A percentile compares a stretch with the other conserved stretches of the same genome.
phyloP scores from a whole-genome alignment of 2,113 vertebrate genomes.

The Crotophaga sulcirostris region DNA sequence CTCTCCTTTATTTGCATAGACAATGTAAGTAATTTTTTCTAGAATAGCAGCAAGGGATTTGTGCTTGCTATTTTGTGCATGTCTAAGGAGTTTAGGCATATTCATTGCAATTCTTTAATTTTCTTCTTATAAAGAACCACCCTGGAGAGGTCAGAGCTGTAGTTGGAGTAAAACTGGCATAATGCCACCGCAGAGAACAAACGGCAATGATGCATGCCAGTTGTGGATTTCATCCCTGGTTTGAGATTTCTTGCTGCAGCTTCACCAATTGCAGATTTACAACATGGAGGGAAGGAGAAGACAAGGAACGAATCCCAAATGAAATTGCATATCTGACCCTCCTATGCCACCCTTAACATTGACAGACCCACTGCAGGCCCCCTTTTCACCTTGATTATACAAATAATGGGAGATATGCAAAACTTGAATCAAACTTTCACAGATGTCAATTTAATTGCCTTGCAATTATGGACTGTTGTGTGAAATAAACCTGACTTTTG shows the following conservation, averaged over 20 bases:
- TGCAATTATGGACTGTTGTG: too few relatives aligned
- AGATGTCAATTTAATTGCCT: too few relatives aligned
- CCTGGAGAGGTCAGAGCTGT: constrained; percentile 13
- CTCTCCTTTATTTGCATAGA: constrained; percentile 57
- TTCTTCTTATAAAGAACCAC: not conserved
- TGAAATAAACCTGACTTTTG: too few relatives aligned
- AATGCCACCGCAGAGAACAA: not conserved
- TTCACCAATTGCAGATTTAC: not conserved
- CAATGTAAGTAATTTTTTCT: constrained; percentile 26
- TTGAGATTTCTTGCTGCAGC: not conserved
- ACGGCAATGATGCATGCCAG: not conserved
- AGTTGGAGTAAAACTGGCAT: constrained; percentile 5
- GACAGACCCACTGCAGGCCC: too few relatives aligned
- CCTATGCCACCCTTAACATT: too few relatives aligned
- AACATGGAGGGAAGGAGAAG: not conserved
- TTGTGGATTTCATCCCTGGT: constrained; percentile 3
- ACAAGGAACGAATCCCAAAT: too few relatives aligned
- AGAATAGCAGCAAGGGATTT: constrained; percentile 38
- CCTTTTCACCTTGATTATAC: too few relatives aligned
- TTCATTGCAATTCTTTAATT: constrained; percentile 49
- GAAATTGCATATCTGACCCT: too few relatives aligned
- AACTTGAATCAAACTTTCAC: too few relatives aligned
- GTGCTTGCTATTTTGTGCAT: constrained; percentile 26
- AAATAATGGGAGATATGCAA: too few relatives aligned
- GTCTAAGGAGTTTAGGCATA: constrained; percentile 21